Evolutionary conservation across 2,888 invertebrate genomes (phyloP), one percentile per base, ranked within the genome.

Genomic region (Cyaniris semiargus): DNA sequence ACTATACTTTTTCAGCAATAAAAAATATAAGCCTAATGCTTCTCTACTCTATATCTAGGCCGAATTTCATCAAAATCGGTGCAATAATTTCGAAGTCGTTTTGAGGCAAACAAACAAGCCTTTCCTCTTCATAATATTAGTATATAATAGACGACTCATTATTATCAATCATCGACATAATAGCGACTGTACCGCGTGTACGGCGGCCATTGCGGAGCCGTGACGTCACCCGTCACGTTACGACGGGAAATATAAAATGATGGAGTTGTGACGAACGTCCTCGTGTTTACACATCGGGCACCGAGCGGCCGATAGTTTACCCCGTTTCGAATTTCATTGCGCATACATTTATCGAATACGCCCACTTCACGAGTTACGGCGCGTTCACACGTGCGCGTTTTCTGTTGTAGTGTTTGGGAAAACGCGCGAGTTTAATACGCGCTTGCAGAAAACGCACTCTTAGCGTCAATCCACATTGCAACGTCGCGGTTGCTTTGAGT

Each of bases 211-310:
- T 27, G 31, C 27, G 70, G 77, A 76, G 78, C 78, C 80, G 81
- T 84, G 83, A 79, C 83, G 84, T 83, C 81, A 83, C 85, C 79
- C 83, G 83, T 83, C 81, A 83, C 85, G 84, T 86, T 86, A 88
- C 85, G 84, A 85, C 84, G 85, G 85, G 89, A 88, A 88, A 88
- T 88, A 89, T 88, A 86, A 85, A 87, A 85, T 86, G 85, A 85
- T 86, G 31, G 72, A 76, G 85, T 85, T 84, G 84, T 86, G 83
- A 82, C 81, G 84, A 85, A 85, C 84, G 78, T 78, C 78, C 81
- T 78, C 80, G 79, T 80, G 79, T 78, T 70, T 70, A 53, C 80
- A 80, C 81, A 82, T 78, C 78, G 80, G 79, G 80, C 78, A 80
- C 70, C 76, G 78, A 79, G 76, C 80, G 77, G 81, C 78, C 80